A percentile compares a stretch with the other conserved stretches of the same genome.
phyloP scores from a whole-genome alignment of 2,888 invertebrate species.

The Labia minor region DNA sequence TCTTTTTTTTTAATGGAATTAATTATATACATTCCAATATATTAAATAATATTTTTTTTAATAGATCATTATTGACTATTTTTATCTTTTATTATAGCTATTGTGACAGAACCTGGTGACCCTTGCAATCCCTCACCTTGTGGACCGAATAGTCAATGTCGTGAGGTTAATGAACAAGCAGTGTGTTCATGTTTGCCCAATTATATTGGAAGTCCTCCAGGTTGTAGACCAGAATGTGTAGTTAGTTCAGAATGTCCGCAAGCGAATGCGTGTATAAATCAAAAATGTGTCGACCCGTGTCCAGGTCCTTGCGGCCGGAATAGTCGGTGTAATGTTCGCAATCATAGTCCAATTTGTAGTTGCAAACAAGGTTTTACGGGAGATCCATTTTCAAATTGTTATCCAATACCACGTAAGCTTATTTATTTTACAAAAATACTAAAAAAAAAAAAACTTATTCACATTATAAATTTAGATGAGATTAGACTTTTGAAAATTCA shows the following conservation, averaged over 20 bases:
- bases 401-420: slow-evolving; percentile 30
- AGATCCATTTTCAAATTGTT: slow-evolving; percentile 67
- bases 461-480: slow-evolving; percentile 32
- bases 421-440: too few relatives aligned
- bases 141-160: slow-evolving; percentile 70
- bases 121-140: slow-evolving; percentile 63
- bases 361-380: slow-evolving; percentile 61
- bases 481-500: background rate
- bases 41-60: background rate
- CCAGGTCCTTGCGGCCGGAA: slow-evolving; percentile 60
- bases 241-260: slow-evolving; percentile 58
- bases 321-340: slow-evolving; percentile 58
- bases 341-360: slow-evolving; percentile 60
- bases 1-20: slow-evolving; percentile 21
- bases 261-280: slow-evolving; percentile 53
- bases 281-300: slow-evolving; percentile 62
- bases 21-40: slow-evolving; percentile 14
- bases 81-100: too few relatives aligned
- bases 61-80: background rate
- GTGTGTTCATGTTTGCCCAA: slow-evolving; percentile 58
- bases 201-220: slow-evolving; percentile 54
- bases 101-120: slow-evolving; percentile 25
- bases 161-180: slow-evolving; percentile 56
- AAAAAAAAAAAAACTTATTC: too few relatives aligned
- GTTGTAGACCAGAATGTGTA: slow-evolving; percentile 62